Conservation (phyloP, 1,140 invertebrate species). For the Brachionus asplanchnoidis region DNA sequence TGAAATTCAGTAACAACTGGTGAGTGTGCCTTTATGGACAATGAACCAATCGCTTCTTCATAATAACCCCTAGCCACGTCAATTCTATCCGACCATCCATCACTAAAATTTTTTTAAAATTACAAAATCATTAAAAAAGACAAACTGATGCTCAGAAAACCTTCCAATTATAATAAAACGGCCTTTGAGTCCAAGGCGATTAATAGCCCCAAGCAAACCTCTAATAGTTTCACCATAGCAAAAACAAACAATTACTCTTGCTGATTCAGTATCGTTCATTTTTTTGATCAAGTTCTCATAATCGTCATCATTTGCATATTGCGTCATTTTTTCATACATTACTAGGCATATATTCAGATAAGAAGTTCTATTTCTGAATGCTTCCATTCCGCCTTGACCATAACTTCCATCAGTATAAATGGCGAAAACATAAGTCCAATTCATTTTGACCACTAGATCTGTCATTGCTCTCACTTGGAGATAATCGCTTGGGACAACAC, state of each 20-base stretch:
- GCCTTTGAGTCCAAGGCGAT: slow-evolving; percentile 62
- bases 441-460: slow-evolving; percentile 67
- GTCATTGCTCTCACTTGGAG: slow-evolving; percentile 73
- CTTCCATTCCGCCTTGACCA: slow-evolving; percentile 37
- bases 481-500: slow-evolving; percentile 75
- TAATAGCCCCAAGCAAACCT: slow-evolving; percentile 65
- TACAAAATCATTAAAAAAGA: no score
- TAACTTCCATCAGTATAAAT: slow-evolving; percentile 67
- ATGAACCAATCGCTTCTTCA: slow-evolving; percentile 66
- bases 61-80: slow-evolving; percentile 69
- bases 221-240: slow-evolving; percentile 64
- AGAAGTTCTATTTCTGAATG: slow-evolving; percentile 44
- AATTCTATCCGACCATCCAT: slow-evolving; percentile 70
- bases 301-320: slow-evolving; percentile 23
- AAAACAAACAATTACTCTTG: slow-evolving; percentile 73
- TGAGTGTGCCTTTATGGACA: slow-evolving; percentile 64
- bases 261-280: slow-evolving; percentile 49
- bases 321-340: slow-evolving; percentile 28
- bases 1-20: slow-evolving; percentile 67
- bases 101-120: slow-evolving; percentile 57
- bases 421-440: slow-evolving; percentile 79
- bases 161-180: slow-evolving; percentile 68
- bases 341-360: slow-evolving; percentile 43
- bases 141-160: slow-evolving; percentile 46
- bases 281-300: background rate